Evolutionary conservation across 2,888 invertebrate genomes (phyloP), one percentile per base, ranked within the genome.

Genomic region (Pemphredon lugubris): DNA sequence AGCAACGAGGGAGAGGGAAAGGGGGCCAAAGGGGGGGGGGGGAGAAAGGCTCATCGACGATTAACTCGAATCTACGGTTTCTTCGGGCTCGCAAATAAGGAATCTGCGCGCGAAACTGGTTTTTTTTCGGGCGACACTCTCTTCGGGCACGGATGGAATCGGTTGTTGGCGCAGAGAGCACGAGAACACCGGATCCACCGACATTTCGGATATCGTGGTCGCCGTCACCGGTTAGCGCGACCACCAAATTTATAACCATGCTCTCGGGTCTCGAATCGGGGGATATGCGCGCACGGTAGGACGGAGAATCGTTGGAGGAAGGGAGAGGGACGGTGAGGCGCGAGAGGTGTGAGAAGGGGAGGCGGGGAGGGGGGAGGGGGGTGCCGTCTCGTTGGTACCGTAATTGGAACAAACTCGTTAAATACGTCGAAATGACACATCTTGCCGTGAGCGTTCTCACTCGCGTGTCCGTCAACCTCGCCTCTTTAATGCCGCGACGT

Each of bases 61-160:
- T 87, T 87, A 85, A 86, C 84, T 82, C 84, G 84, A 82, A 84
- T 83, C 83, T 79, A 81, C 81, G 77, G 83, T 82, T 86, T 85
- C 84, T 80, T 75, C 75, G 81, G 82, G 82, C 77, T 83, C 82
- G 84, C 82, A 82, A 85, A 86, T 85, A 83, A 84, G 84, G 85
- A 82, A 76, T 83, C 79, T 59, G 79, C 64, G 75, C 70, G 71
- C 42, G 73, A 77, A 85, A 84, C 84, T 84, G 83, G 85, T 84
- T 84, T 78, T n/a, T n/a, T 26, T 68, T 55, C 66, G 30, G 73
- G 66, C 75, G 79, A 84, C 82, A 82, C 76, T 81, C 57, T 54
- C 26, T 3, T 61, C 21, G 45, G 67, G 45, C 60, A 61, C 71
- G 55, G 59, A 48, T 61, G 74, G 66, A 79, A 63, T 71, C 68